These are phyloP conservation scores for Eumaeus atala DNA, from an alignment of 1,140 invertebrate genomes.

Conservation along the genomic window DNA sequence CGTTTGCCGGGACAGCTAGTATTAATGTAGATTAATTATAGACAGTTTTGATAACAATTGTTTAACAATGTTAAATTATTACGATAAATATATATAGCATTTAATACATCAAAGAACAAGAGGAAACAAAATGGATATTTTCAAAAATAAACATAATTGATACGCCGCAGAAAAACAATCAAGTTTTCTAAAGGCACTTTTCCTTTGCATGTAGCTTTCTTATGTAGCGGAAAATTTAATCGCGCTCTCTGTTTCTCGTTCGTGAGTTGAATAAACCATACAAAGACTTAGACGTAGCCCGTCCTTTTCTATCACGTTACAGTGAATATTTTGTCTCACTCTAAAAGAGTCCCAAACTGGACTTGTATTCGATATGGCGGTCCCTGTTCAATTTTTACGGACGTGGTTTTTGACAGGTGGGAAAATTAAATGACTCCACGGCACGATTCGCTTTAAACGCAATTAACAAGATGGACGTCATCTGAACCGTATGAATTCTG, in stretches of 20 bases:
- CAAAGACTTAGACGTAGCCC: constrained; percentile 28
- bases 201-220: constrained; percentile 49
- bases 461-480: constrained; percentile 20
- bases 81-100: too few relatives aligned
- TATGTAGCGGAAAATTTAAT: constrained; percentile 70
- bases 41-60: too few relatives aligned
- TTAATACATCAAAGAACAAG: too few relatives aligned
- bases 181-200: constrained; percentile 32
- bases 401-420: constrained; percentile 46
- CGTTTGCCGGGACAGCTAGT: too few relatives aligned
- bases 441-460: constrained; percentile 24
- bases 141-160: constrained; percentile 17
- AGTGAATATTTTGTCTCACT: constrained; percentile 38
- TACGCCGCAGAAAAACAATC: constrained; percentile 30
- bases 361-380: constrained; percentile 43
- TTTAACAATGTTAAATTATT: too few relatives aligned
- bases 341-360: constrained; percentile 36
- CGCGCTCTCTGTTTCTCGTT: constrained; percentile 54
- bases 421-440: constrained; percentile 36
- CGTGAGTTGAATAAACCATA: constrained; percentile 65
- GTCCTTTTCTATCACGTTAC: constrained; percentile 31
- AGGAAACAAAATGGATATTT: too few relatives aligned
- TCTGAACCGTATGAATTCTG: not conserved
- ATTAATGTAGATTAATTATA: too few relatives aligned
- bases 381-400: constrained; percentile 49